A percentile compares a stretch with the other conserved stretches of the same genome.
These are phyloP conservation scores for Sphaerodactylus townsendi DNA, from an alignment of 2,113 vertebrate genomes.

Conservation along the genomic window DNA sequence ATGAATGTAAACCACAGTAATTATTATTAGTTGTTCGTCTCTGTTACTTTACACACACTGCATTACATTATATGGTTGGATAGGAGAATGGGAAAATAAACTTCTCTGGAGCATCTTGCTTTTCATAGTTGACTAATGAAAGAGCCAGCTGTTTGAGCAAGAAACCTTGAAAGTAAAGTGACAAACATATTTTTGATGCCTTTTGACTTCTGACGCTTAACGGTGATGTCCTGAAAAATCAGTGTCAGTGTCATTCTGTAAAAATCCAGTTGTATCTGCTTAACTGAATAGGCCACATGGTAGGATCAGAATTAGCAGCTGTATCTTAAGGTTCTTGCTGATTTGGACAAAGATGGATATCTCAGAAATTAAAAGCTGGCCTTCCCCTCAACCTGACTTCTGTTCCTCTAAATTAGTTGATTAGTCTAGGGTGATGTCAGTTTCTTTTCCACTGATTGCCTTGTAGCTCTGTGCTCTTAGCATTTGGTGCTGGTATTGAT, in stretches of 20 bases:
- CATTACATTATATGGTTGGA: conserved; percentile 37
- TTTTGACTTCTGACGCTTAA: conserved; percentile 8
- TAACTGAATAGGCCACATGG: background rate
- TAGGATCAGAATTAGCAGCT: background rate
- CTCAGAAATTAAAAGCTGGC: background rate
- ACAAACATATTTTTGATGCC: background rate
- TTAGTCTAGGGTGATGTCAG: background rate
- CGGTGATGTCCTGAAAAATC: background rate
- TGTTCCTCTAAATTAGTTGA: background rate
- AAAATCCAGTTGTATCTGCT: background rate
- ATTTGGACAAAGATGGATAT: background rate
- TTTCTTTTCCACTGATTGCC: background rate
- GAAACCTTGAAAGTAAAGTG: background rate
- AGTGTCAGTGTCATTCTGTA: background rate
- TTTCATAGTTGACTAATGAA: background rate
- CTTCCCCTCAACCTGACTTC: background rate
- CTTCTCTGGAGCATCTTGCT: background rate
- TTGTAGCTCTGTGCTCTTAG: background rate
- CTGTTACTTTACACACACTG: conserved; percentile 39
- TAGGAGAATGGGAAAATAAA: conserved; percentile 3
- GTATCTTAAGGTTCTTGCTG: background rate
- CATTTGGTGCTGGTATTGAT: background rate
- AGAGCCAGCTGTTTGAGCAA: background rate
- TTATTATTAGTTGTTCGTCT: conserved; percentile 40
- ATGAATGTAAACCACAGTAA: background rate